Conservation (phyloP, 2,113 vertebrate genomes). For the Glaucidium brasilianum region DNA sequence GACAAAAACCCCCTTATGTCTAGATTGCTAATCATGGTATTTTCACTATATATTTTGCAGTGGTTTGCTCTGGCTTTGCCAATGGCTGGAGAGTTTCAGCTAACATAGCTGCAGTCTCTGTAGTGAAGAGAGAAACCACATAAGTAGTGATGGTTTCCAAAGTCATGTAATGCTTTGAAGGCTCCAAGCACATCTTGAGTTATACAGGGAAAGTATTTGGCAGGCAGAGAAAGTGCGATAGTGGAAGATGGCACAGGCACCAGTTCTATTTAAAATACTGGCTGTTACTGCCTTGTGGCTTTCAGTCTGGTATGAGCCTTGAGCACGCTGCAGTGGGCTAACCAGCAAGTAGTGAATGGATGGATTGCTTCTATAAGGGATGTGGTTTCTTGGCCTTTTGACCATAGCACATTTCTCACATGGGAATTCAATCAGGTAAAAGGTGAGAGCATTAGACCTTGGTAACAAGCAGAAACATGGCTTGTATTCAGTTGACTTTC, state of each 20-base stretch:
- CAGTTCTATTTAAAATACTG: neutral
- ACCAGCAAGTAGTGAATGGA: neutral
- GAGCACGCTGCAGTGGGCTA: neutral
- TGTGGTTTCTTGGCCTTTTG: neutral
- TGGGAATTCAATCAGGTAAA: neutral
- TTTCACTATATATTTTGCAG: neutral
- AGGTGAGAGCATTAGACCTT: neutral
- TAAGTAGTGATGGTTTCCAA: neutral
- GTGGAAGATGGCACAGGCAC: neutral
- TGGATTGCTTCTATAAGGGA: neutral
- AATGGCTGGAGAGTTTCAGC: neutral
- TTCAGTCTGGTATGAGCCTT: neutral
- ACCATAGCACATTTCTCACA: rapidly evolving
- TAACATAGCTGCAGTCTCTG: neutral
- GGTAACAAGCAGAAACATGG: neutral
- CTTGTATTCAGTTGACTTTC: neutral
- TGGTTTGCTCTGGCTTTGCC: neutral
- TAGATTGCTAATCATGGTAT: neutral
- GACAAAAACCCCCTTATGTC: neutral
- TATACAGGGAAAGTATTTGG: neutral
- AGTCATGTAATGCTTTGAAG: neutral
- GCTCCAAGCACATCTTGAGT: neutral
- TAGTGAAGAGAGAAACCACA: neutral
- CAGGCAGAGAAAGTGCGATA: neutral
- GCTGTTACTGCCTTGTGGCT: neutral